These are phyloP conservation scores for Lasius fuliginosus DNA, from an alignment of 2,888 invertebrate species.

Conservation along the genomic window DNA sequence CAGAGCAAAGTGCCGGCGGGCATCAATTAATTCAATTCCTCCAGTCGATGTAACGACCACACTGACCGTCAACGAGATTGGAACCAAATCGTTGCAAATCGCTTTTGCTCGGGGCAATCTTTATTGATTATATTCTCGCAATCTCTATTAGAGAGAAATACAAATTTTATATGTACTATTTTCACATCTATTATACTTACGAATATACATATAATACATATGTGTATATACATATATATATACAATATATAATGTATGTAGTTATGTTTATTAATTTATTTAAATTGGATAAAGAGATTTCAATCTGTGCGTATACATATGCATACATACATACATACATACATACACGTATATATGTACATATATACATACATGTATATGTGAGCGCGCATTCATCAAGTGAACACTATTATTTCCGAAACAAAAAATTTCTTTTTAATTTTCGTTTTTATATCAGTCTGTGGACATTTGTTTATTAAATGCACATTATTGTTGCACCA, in stretches of 20 bases:
- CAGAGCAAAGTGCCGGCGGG: conserved; percentile 22
- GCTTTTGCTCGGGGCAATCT: conserved; percentile 7
- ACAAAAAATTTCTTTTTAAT: background rate
- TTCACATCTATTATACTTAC: background rate
- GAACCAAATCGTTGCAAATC: conserved; percentile 25
- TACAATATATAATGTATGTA: background rate
- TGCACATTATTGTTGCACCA: background rate
- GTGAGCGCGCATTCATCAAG: background rate
- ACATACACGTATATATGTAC: background rate
- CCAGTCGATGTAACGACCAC: conserved; percentile 17
- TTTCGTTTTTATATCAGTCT: background rate
- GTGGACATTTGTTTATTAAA: background rate
- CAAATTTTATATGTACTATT: conserved; percentile 7
- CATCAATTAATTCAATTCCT: conserved; percentile 47
- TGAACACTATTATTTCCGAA: background rate
- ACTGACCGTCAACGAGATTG: conserved; percentile 40
- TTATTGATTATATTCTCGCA: conserved; percentile 1
- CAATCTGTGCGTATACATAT: no score
- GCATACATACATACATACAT: background rate
- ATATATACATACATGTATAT: background rate
- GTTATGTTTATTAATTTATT: background rate
- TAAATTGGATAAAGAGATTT: background rate
- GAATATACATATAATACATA: background rate
- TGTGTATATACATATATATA: background rate
- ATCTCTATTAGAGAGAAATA: conserved; percentile 9